phyloP scores from a whole-genome alignment of 2,113 vertebrate genomes.

The Pseudorhombus dupliciocellatus region DNA sequence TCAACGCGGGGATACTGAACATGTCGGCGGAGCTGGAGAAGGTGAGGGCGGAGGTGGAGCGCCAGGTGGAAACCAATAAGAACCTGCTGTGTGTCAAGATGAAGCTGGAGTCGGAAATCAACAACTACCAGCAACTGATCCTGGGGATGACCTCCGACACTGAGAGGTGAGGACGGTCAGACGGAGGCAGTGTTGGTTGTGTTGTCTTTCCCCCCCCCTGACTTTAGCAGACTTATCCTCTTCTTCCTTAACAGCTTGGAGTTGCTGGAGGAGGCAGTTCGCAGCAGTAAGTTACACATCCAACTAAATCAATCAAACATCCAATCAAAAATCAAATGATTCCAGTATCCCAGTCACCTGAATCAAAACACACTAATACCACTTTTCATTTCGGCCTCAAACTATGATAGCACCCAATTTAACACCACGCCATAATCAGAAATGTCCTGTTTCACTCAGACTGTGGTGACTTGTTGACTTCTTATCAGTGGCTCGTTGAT shows the following conservation, averaged over 20 bases:
- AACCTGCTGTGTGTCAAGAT: conserved; percentile 80
- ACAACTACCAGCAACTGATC: conserved; percentile 75
- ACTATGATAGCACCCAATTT: conserved; percentile 5
- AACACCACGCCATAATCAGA: background rate
- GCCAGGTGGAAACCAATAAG: conserved; percentile 72
- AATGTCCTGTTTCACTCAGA: no score
- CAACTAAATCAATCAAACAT: background rate
- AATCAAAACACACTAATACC: no score
- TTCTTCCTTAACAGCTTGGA: conserved; percentile 72
- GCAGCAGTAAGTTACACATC: conserved; percentile 65
- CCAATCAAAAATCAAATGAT: background rate
- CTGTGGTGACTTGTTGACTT: background rate
- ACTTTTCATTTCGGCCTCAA: conserved; percentile 2
- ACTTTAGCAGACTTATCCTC: conserved; percentile 33
- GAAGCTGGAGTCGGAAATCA: conserved; percentile 83
- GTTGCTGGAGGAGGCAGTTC: conserved; percentile 69
- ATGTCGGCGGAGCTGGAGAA: conserved; percentile 75
- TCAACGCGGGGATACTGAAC: conserved; percentile 52
- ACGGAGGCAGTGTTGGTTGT: no score
- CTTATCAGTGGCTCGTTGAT: background rate
- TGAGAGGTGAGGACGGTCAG: conserved; percentile 36
- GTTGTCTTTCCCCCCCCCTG: background rate
- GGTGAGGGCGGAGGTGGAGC: conserved; percentile 70
- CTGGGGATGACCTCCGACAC: conserved; percentile 18
- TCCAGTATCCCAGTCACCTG: no score